Conservation (phyloP, 2,797 vertebrate genomes). For the Arnoldichthys spilopterus region DNA sequence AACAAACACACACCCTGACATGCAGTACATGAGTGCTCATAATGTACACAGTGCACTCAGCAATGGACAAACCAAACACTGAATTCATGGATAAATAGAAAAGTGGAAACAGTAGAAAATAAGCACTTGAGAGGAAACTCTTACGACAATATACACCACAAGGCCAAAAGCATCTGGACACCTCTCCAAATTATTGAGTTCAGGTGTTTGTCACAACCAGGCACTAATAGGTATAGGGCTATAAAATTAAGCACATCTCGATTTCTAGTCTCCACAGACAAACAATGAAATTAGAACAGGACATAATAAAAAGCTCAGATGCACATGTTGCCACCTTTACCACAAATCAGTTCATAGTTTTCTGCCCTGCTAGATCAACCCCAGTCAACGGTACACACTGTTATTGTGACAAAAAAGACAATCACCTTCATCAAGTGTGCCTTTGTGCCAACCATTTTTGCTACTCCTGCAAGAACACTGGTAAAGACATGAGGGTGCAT, state of each 20-base stretch:
- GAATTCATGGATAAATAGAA: not conserved
- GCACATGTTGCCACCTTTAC: too few species aligned
- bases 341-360: too few species aligned
- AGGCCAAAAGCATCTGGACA: not conserved
- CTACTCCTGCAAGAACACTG: too few species aligned
- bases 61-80: not conserved
- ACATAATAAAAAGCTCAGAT: not conserved
- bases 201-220: too few species aligned
- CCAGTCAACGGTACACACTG: too few species aligned
- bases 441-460: too few species aligned
- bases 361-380: too few species aligned
- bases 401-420: too few species aligned
- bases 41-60: conserved; percentile 9
- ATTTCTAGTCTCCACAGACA: not conserved
- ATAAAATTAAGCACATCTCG: not conserved
- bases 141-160: not conserved
- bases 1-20: conserved; percentile 20
- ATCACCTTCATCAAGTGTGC: too few species aligned
- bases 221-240: too few species aligned
- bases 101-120: not conserved
- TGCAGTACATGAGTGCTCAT: conserved; percentile 1
- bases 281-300: not conserved
- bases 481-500: too few species aligned
- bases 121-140: not conserved
- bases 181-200: too few species aligned